Conservation (phyloP, 2,888 invertebrate species). For the Gortyna flavago region DNA sequence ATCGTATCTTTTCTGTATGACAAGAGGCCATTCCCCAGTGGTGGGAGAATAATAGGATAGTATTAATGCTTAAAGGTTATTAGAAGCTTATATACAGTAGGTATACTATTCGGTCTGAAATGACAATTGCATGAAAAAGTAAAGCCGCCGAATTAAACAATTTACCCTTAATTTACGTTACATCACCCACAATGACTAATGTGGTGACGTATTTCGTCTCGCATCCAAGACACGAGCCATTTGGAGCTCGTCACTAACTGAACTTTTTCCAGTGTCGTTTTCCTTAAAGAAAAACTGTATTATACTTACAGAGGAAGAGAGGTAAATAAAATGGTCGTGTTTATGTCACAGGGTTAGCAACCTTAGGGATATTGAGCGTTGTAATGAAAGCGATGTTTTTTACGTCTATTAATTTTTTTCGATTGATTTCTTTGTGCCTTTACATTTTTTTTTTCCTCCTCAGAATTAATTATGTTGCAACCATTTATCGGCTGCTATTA, state of each 20-base stretch:
- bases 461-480: background rate
- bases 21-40: too few relatives aligned
- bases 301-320: constrained; percentile 31
- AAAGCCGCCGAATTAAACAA: background rate
- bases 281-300: constrained; percentile 50
- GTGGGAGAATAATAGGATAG: too few relatives aligned
- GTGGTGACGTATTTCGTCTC: constrained; percentile 37
- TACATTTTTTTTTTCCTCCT: background rate
- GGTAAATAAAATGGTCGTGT: constrained; percentile 39
- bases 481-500: background rate
- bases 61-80: background rate
- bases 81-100: background rate
- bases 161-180: constrained; percentile 4
- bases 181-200: constrained; percentile 22
- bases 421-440: constrained; percentile 4
- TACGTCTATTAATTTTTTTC: constrained; percentile 6
- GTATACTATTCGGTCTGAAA: background rate
- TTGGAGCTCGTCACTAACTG: constrained; percentile 41
- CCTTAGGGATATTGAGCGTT: constrained; percentile 18
- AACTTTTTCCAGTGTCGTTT: constrained; percentile 40
- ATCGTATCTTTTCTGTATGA: too few relatives aligned
- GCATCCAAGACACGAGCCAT: constrained; percentile 33
- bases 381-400: constrained; percentile 11
- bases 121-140: background rate
- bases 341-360: constrained; percentile 35